Percentiles rank a stretch among this genome's conserved stretches.
Evolutionary conservation across 1,140 invertebrate genomes (phyloP).

Genomic region (Drosophila virilis): DNA sequence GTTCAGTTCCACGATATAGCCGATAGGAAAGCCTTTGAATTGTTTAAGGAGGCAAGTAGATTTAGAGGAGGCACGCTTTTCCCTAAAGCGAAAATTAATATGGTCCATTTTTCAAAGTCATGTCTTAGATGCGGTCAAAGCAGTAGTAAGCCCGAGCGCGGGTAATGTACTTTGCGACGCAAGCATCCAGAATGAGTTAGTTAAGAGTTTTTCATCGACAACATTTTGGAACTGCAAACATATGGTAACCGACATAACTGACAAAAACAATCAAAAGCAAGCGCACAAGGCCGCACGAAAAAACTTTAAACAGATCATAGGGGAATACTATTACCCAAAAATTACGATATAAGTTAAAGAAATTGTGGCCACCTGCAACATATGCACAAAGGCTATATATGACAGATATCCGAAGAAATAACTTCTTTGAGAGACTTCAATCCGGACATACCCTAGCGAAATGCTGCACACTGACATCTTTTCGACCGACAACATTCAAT

Average conservation of each 20-base stretch:
- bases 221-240: slow-evolving; percentile 10
- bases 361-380: slow-evolving; percentile 11
- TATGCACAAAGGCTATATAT: slow-evolving; percentile 31
- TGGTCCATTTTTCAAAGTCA: no score
- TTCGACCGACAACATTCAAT: slow-evolving; percentile 14
- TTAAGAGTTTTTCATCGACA: not conserved
- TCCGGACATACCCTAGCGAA: slow-evolving; percentile 14
- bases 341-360: not conserved
- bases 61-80: not conserved
- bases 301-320: not conserved
- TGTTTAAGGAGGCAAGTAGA: slow-evolving; percentile 1
- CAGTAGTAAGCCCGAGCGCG: no score
- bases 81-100: not conserved
- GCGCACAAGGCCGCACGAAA: slow-evolving; percentile 1
- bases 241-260: not conserved
- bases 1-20: not conserved
- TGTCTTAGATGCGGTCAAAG: no score
- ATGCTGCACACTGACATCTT: slow-evolving; percentile 23
- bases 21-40: not conserved
- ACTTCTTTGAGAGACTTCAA: slow-evolving; percentile 2
- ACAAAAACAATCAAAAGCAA: not conserved
- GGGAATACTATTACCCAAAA: slow-evolving; percentile 19
- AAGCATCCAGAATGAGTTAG: not conserved
- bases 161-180: not conserved
- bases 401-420: slow-evolving; percentile 7